These are phyloP conservation scores for Empidonax alnorum DNA, from an alignment of 2,113 vertebrate genomes.

Conservation along the genomic window DNA sequence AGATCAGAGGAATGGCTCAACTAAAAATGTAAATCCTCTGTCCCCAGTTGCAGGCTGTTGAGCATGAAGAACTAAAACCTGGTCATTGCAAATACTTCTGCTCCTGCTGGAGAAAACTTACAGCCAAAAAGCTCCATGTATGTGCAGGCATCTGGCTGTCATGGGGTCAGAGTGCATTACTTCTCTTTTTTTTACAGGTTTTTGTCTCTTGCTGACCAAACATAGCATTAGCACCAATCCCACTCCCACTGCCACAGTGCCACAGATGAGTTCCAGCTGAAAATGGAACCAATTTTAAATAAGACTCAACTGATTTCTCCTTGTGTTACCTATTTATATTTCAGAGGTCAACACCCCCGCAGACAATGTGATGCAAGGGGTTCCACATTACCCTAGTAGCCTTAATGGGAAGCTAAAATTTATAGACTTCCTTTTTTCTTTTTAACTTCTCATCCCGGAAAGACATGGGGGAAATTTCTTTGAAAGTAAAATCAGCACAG, in stretches of 20 bases:
- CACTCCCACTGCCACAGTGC: not conserved
- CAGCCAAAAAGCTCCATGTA: not conserved
- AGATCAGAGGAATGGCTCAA: not conserved
- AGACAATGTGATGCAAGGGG: not conserved
- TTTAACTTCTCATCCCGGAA: not conserved
- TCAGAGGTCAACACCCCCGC: not conserved
- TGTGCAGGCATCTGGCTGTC: not conserved
- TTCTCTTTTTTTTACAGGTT: not conserved
- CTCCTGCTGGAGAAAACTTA: not conserved
- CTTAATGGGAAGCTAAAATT: not conserved
- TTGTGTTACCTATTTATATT: not conserved
- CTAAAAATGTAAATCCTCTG: not conserved
- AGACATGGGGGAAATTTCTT: not conserved
- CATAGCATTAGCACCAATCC: fast-evolving
- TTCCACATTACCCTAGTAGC: not conserved
- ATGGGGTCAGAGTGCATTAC: not conserved
- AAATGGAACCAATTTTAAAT: not conserved
- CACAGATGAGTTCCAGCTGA: not conserved
- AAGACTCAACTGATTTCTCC: not conserved
- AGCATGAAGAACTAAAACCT: not conserved
- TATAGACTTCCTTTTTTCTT: not conserved
- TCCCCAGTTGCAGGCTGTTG: not conserved
- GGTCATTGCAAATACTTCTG: not conserved
- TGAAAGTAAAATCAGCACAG: not conserved
- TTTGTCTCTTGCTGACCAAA: not conserved